Conservation (phyloP, 2,888 invertebrate species). For the Melolontha melolontha region DNA sequence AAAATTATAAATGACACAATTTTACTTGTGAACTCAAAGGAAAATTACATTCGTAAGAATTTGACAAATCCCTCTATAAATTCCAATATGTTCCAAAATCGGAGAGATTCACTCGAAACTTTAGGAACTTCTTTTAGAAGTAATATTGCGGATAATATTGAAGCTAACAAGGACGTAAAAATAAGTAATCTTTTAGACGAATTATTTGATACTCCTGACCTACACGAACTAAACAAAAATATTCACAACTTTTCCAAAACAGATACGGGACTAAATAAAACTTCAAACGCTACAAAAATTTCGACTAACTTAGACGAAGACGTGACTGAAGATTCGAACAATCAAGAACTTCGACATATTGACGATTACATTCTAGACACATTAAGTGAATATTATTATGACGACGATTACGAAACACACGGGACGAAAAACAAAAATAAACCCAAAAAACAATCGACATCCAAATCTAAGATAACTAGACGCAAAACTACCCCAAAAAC, state of each 20-base stretch:
- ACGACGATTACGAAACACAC: conserved; percentile 39
- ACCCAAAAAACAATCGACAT: conserved; percentile 41
- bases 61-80: neutral
- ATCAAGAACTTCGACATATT: conserved; percentile 24
- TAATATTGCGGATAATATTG: neutral
- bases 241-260: no score
- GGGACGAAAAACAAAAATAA: conserved; percentile 43
- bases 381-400: conserved; percentile 33
- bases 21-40: conserved; percentile 7
- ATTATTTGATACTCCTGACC: neutral
- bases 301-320: neutral
- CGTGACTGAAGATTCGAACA: neutral
- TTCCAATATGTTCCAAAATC: no score
- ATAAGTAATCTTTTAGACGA: conserved; percentile 2
- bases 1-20: conserved; percentile 13
- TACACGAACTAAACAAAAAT: no score
- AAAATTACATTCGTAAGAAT: neutral
- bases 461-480: conserved; percentile 41
- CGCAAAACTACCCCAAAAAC: conserved; percentile 25
- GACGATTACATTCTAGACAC: conserved; percentile 40
- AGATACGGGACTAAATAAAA: neutral
- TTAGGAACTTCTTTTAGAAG: neutral
- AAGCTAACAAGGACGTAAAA: neutral
- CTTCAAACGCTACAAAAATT: neutral
- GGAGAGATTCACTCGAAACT: no score